phyloP scores from a whole-genome alignment of 2,113 vertebrate species.

The Platichthys flesus region DNA sequence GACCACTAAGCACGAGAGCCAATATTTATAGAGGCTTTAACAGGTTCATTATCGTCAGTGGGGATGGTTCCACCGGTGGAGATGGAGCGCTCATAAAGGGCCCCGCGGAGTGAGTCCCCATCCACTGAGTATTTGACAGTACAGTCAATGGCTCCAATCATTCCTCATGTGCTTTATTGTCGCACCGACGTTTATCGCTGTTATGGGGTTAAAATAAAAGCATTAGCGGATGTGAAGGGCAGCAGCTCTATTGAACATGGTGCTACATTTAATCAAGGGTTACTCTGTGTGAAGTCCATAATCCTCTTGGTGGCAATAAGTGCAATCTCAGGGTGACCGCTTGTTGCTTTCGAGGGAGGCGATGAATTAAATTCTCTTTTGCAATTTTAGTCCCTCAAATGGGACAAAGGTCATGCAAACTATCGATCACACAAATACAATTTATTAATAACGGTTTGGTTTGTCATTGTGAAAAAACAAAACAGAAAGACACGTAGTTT shows the following conservation, averaged over 20 bases:
- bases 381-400: not conserved
- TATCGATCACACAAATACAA: not conserved
- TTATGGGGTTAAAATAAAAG: slow-evolving; percentile 75
- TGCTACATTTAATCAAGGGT: slow-evolving; percentile 64
- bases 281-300: slow-evolving; percentile 59
- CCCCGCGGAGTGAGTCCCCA: slow-evolving; percentile 63
- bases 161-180: slow-evolving; percentile 79
- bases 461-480: not conserved
- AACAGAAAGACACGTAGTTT: not conserved
- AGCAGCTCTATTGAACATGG: slow-evolving; percentile 46
- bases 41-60: slow-evolving; percentile 78
- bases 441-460: not conserved
- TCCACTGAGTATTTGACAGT: slow-evolving; percentile 64
- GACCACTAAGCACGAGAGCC: slow-evolving; percentile 66
- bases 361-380: not conserved
- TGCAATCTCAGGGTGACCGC: slow-evolving; percentile 37
- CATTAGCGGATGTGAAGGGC: slow-evolving; percentile 61
- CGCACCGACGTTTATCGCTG: slow-evolving; percentile 75
- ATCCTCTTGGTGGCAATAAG: slow-evolving; percentile 60
- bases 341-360: slow-evolving; percentile 12
- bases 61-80: slow-evolving; percentile 60
- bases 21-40: slow-evolving; percentile 83
- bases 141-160: slow-evolving; percentile 78
- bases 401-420: not conserved
- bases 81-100: slow-evolving; percentile 69